Base-by-base conservation (phyloP, 2,797 vertebrate genomes). In the Cynopterus sphinx region DNA sequence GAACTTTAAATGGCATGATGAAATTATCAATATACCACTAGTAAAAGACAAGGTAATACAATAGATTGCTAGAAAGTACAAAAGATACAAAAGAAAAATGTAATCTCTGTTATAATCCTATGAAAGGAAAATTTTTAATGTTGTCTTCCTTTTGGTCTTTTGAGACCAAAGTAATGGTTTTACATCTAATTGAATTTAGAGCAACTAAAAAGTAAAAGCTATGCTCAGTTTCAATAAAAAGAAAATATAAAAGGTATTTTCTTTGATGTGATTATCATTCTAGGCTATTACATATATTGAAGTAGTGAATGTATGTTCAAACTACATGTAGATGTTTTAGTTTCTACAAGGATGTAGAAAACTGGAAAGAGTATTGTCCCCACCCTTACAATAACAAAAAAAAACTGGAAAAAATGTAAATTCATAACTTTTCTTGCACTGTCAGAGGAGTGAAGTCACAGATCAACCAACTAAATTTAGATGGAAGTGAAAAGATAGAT, bases 131-230 rank as follows among this genome's bases (percentile, higher is more conserved):
- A 68, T 78, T 33, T 33, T 61, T 10, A 96, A 71, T 77, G 77
- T 33, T 91, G 17, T 21, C 61, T 84, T 70, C 49, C 75, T 61
- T 95, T 71, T 89, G 61, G 91, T 55, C 75, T 61, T 95, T 71
- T 89, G 67, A 93, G 49, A 82, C 7, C 16, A 88, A 87, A 83
- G 8, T 87, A 87, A 49, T 46, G 9, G 6, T 84, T 91, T 88
- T 51, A 63, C 11, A 19, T 55, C 9, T 79, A 88, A 75, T 33
- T 91, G 85, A 73, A 3, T 85, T 91, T 91, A 59, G 33, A 97
- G 17, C 15, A 65, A 55, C 24, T 90, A n/a, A 92, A 94, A 73
- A 65, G 57, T 59, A 57, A 84, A 78, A 63, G 9, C 19, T 90
- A 22, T 75, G 13, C 4, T 70, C 24, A 73, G 3, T 59, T 89